These are phyloP conservation scores for Procambarus clarkii DNA, from an alignment of 1,140 invertebrate species.

Conservation along the genomic window DNA sequence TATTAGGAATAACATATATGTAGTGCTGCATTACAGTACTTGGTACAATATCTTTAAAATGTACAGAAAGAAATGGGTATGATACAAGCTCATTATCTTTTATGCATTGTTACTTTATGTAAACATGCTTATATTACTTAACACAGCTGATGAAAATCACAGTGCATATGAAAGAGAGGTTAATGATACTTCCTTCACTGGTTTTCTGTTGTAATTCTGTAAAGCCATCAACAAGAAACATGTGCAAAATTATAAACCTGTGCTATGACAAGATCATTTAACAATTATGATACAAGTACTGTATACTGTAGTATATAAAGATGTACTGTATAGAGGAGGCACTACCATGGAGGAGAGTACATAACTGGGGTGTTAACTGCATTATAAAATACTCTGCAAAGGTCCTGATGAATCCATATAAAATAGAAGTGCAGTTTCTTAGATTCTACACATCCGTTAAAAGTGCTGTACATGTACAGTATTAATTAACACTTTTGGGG, in stretches of 20 bases:
- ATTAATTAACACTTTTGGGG: too few relatives aligned
- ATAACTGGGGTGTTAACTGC: background rate
- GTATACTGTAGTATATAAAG: too few relatives aligned
- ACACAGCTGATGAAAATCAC: too few relatives aligned
- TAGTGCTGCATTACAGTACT: too few relatives aligned
- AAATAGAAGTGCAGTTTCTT: background rate
- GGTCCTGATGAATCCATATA: background rate
- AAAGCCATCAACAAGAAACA: slow-evolving; percentile 6
- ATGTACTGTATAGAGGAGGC: background rate
- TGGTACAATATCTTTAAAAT: too few relatives aligned
- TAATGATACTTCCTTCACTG: too few relatives aligned
- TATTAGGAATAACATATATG: too few relatives aligned
- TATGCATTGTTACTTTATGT: too few relatives aligned
- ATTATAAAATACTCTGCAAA: background rate
- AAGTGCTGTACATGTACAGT: background rate
- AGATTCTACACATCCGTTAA: background rate
- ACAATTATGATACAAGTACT: background rate
- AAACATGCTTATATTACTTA: too few relatives aligned
- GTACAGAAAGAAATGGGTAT: too few relatives aligned
- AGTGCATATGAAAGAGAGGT: too few relatives aligned
- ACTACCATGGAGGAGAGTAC: background rate
- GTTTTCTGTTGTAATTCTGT: background rate
- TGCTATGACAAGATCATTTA: background rate
- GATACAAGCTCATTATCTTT: too few relatives aligned
- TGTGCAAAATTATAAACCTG: background rate